Evolutionary conservation across 2,797 vertebrate species (phyloP), one percentile per base, ranked within the genome.

Genomic region (Cossypha polioptera): DNA sequence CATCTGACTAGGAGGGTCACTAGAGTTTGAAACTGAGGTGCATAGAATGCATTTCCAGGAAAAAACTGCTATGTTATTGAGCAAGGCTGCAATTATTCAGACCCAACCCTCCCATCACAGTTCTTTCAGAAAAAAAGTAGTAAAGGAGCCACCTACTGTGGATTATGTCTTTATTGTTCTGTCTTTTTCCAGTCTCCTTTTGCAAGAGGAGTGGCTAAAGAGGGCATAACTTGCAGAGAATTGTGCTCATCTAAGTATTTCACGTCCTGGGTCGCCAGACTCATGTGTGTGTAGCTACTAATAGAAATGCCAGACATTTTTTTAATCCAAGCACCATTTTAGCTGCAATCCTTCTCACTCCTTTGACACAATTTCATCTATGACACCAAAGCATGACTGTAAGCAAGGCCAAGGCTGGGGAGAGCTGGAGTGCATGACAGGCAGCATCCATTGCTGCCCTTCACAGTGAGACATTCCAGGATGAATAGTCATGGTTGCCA

Each of bases 251-350:
- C 2, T 28, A 79, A 20, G 19, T 55, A 8, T 11, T 19, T 36
- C 13, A 8, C 0, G 0, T 77, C 36, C 35, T 3, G 0, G 7
- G 17, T 29, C 35, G 13, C 33, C 45, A 35, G 20, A 45, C 16
- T 29, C 14, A 1, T 16, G 5, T 11, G 19, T 38, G 10, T 38
- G 18, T 45, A 38, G 55, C 42, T 87, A 16, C 42, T 36, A 55
- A 91, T 1, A 67, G 40, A 15, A 86, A 40, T 11, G 2, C 16
- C 66, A 86, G 73, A 57, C 6, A 58, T 83, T 13, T 33, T 43
- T 17, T 38, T 51, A 88, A 77, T 58, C 42, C 28, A 51, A 88
- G 19, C 8, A 71, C 10, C 15, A 66, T 71, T 82, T 54, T 26
- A 72, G 40, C 33, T 53, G 17, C 22, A 67, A 3, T 62, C 43